Conservation (phyloP, 2,797 vertebrate genomes). For the Anniella stebbinsi region DNA sequence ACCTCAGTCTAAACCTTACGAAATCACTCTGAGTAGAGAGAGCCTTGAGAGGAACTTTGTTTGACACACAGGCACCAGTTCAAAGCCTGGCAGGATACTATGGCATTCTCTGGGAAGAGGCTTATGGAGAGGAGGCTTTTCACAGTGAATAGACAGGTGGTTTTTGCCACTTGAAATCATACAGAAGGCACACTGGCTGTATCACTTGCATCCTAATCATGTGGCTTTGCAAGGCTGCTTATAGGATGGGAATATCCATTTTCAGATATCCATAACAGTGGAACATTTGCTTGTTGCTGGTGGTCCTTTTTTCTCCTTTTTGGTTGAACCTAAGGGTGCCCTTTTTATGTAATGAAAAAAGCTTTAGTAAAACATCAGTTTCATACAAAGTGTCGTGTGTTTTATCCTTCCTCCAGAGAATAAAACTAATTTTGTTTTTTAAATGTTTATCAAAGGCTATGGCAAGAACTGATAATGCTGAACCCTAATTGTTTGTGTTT, state of each 20-base stretch:
- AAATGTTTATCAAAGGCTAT: conserved; percentile 56
- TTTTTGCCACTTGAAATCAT: conserved; percentile 51
- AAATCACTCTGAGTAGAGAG: conserved; percentile 67
- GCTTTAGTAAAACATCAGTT: conserved; percentile 54
- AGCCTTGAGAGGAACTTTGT: conserved; percentile 67
- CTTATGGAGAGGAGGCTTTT: conserved; percentile 42
- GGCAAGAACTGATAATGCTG: conserved; percentile 38
- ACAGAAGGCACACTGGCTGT: conserved; percentile 7
- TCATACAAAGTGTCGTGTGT: conserved; percentile 33
- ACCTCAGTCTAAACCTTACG: conserved; percentile 71
- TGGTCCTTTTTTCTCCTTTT: conserved; percentile 56
- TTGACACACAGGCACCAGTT: conserved; percentile 63
- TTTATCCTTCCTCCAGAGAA: conserved; percentile 17
- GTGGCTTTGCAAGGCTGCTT: conserved; percentile 39
- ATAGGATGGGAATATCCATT: conserved; percentile 58
- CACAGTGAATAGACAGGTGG: conserved; percentile 31
- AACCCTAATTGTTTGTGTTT: conserved; percentile 47
- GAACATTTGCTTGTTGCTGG: conserved; percentile 43
- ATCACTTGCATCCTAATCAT: conserved; percentile 12
- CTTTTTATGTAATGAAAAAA: conserved; percentile 55
- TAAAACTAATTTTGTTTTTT: conserved; percentile 55
- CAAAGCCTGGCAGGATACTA: conserved; percentile 67
- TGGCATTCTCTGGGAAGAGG: conserved; percentile 47
- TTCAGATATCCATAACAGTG: conserved; percentile 29
- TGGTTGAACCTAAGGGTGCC: conserved; percentile 47